These are phyloP conservation scores for Odocoileus virginianus DNA, from an alignment of 2,113 vertebrate species.

Conservation along the genomic window DNA sequence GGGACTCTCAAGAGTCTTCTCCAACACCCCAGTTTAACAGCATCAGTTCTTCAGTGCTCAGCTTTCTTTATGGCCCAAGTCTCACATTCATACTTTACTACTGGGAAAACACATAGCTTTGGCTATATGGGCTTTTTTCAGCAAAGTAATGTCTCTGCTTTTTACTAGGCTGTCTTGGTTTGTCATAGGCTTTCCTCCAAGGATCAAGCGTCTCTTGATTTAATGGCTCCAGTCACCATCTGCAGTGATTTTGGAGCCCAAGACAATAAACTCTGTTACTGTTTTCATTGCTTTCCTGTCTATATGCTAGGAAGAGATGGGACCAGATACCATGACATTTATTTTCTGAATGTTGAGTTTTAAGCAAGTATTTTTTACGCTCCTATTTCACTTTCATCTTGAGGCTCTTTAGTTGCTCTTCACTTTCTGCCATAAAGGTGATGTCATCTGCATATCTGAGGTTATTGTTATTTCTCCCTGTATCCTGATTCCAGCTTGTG, in stretches of 20 bases:
- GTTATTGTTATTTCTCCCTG: no score
- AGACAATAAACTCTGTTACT: not conserved
- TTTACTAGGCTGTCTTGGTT: not conserved
- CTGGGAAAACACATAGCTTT: not conserved
- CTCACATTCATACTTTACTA: not conserved
- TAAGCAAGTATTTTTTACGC: no score
- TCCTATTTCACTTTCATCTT: no score
- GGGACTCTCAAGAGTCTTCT: not conserved
- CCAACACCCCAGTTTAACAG: not conserved
- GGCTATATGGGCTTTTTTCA: not conserved
- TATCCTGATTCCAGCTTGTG: no score
- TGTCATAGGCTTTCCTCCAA: not conserved
- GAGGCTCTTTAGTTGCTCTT: no score
- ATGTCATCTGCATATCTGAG: no score
- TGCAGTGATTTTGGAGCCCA: not conserved
- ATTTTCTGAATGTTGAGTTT: no score
- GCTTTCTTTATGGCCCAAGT: not conserved
- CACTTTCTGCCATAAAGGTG: no score
- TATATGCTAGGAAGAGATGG: no score
- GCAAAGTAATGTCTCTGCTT: not conserved
- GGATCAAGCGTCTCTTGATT: not conserved
- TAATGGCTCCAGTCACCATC: not conserved
- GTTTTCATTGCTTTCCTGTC: not conserved
- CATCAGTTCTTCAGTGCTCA: not conserved
- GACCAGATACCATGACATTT: no score